phyloP scores from a whole-genome alignment of 2,888 invertebrate species.

The Eumerus sabulonum region DNA sequence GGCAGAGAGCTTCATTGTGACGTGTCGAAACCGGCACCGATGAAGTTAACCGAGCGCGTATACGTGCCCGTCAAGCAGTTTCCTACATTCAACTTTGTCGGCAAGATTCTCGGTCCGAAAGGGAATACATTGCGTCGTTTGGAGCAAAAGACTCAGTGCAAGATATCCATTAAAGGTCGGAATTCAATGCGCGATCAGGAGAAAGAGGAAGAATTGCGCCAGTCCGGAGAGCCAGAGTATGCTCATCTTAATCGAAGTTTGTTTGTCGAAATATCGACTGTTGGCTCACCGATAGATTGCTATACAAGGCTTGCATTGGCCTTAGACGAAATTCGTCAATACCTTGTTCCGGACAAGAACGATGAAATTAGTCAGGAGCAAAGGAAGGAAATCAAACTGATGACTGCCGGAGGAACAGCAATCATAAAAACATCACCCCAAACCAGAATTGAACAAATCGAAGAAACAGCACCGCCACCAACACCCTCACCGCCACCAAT shows the following conservation, averaged over 20 bases:
- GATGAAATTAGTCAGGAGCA: constrained; percentile 74
- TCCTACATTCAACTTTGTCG: constrained; percentile 92
- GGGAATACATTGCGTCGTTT: constrained; percentile 94
- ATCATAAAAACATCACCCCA: background rate
- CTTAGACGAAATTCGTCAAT: constrained; percentile 72
- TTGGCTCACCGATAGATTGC: constrained; percentile 82
- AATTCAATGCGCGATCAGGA: constrained; percentile 94
- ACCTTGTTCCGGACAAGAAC: constrained; percentile 74
- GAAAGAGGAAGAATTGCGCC: constrained; percentile 89
- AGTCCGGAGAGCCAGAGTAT: constrained; percentile 91
- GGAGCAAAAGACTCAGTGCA: constrained; percentile 96
- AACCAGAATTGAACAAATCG: no score
- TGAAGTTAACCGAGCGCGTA: constrained; percentile 72
- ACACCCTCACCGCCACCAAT: no score
- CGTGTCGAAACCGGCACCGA: background rate
- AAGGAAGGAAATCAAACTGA: constrained; percentile 66
- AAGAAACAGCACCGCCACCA: no score
- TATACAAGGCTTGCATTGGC: background rate
- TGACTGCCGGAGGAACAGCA: background rate
- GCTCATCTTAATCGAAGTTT: constrained; percentile 91
- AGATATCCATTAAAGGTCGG: constrained; percentile 94
- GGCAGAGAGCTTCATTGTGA: background rate
- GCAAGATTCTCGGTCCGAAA: constrained; percentile 94
- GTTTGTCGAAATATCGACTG: constrained; percentile 91
- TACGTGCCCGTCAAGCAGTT: constrained; percentile 79